phyloP scores from a whole-genome alignment of 2,113 vertebrate genomes.

The Platysteira castanea region DNA sequence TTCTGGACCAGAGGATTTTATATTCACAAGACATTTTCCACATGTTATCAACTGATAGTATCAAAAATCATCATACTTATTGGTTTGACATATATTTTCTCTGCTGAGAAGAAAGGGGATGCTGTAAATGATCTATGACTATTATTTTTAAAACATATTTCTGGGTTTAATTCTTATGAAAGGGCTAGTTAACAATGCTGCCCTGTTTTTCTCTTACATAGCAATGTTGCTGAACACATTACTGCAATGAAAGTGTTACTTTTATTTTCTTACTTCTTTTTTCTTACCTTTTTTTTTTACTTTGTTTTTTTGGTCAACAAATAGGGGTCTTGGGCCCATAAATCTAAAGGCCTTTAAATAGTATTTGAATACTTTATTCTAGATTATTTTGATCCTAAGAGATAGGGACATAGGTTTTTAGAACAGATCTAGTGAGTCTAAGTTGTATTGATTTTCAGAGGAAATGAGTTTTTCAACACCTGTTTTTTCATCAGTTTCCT shows the following conservation, averaged over 20 bases:
- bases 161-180: background rate
- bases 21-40: background rate
- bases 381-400: background rate
- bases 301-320: background rate
- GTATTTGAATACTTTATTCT: background rate
- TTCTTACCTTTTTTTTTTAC: too few relatives aligned
- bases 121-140: background rate
- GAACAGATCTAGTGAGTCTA: background rate
- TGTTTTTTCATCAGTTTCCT: background rate
- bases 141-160: background rate
- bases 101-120: background rate
- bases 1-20: background rate
- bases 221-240: background rate
- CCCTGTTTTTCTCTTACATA: background rate
- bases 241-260: background rate
- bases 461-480: background rate
- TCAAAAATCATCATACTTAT: background rate
- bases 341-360: background rate
- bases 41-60: background rate
- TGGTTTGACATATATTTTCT: background rate
- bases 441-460: background rate
- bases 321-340: accelerated
- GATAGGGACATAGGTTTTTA: background rate
- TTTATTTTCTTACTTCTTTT: background rate
- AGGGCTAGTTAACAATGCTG: background rate